phyloP scores from a whole-genome alignment of 1,140 invertebrate species.

The Ptiloglossa arizonensis region DNA sequence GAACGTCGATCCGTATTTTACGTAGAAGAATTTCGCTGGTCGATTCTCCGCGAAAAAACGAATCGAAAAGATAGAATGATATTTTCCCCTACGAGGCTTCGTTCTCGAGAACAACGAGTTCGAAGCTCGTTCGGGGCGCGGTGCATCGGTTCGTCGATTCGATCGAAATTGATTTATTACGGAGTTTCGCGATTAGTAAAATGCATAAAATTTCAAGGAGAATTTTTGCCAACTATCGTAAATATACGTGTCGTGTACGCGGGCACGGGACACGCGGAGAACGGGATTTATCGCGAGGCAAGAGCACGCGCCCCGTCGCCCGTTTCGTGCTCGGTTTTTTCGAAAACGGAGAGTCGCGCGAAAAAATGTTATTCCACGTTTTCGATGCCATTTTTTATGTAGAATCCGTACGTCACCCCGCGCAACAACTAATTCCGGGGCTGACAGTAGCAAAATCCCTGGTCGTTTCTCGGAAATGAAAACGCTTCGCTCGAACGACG shows the following conservation, averaged over 20 bases:
- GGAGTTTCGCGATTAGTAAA: too few species aligned
- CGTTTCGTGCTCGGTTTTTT: background rate
- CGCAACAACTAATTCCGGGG: background rate
- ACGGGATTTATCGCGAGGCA: background rate
- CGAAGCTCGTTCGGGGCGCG: too few species aligned
- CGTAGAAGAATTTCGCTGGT: background rate
- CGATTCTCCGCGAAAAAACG: too few species aligned
- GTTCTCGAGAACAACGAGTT: background rate
- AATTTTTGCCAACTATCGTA: too few species aligned
- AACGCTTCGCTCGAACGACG: background rate
- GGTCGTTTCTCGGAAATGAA: slow-evolving; percentile 7
- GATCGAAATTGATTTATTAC: too few species aligned
- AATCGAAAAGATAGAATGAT: background rate
- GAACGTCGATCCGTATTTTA: too few species aligned
- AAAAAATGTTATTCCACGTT: background rate
- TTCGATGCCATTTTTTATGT: background rate
- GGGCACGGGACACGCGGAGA: too few species aligned
- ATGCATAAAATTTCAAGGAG: too few species aligned
- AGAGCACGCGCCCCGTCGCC: too few species aligned
- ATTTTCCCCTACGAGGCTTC: too few species aligned
- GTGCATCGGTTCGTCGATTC: background rate
- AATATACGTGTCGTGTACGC: too few species aligned
- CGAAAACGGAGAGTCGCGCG: background rate
- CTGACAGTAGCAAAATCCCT: background rate
- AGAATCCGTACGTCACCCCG: background rate